Percentiles rank a stretch among this genome's conserved stretches.
These are phyloP conservation scores for Achroia grisella DNA, from an alignment of 1,140 invertebrate species.

Conservation along the genomic window DNA sequence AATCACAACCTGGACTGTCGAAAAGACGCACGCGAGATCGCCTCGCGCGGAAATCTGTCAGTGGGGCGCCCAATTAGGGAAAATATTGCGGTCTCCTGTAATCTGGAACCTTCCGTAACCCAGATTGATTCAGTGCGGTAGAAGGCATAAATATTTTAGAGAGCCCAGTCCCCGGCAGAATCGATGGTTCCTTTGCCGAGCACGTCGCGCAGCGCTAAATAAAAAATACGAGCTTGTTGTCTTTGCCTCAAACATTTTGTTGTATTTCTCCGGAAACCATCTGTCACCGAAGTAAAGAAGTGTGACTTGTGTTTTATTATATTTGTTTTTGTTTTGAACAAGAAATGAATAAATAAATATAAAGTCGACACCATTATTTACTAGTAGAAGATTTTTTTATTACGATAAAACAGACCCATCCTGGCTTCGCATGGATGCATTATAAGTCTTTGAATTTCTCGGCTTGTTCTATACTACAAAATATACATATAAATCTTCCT, in stretches of 20 bases:
- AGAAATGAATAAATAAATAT: too few relatives aligned
- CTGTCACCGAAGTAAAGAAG: background rate
- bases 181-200: conserved; percentile 5
- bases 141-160: conserved; percentile 8
- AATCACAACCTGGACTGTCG: too few relatives aligned
- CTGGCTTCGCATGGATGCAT: too few relatives aligned
- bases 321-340: too few relatives aligned
- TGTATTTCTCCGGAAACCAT: conserved; percentile 1
- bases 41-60: conserved; percentile 7
- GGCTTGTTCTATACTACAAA: too few relatives aligned
- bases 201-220: conserved; percentile 10
- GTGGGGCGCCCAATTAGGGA: conserved; percentile 17
- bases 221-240: conserved; percentile 6
- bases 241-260: conserved; percentile 5
- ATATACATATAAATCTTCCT: too few relatives aligned
- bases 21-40: too few relatives aligned
- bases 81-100: conserved; percentile 20
- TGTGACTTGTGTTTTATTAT: too few relatives aligned
- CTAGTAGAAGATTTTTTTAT: too few relatives aligned
- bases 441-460: too few relatives aligned
- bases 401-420: too few relatives aligned
- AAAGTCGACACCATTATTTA: too few relatives aligned
- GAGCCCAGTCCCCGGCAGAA: conserved; percentile 1
- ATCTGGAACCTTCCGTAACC: conserved; percentile 13
- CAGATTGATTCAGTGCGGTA: conserved; percentile 10